These are phyloP conservation scores for Caradrina clavipalpis DNA, from an alignment of 2,888 invertebrate species.

Conservation along the genomic window DNA sequence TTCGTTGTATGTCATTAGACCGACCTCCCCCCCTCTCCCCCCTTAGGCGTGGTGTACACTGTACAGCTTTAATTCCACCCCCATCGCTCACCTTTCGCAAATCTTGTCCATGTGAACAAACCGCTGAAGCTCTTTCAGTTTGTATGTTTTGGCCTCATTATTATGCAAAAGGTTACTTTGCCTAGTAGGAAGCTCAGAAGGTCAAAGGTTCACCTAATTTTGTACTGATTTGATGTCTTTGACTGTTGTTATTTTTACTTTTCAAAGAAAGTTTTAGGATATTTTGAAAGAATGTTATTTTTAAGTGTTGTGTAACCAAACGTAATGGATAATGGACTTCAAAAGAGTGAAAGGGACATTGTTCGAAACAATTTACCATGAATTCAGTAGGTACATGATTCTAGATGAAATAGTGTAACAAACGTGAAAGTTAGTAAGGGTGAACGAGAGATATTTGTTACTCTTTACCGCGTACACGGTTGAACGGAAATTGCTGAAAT, in stretches of 20 bases:
- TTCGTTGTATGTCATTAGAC: constrained; percentile 7
- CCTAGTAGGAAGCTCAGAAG: constrained; percentile 17
- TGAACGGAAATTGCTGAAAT: too few relatives aligned
- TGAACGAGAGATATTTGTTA: too few relatives aligned
- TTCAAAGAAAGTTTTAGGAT: too few relatives aligned
- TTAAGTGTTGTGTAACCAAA: too few relatives aligned
- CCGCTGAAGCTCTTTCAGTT: constrained; percentile 7
- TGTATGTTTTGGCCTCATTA: constrained; percentile 29
- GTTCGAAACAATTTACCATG: too few relatives aligned
- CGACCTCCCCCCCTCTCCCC: constrained; percentile 1
- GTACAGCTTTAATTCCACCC: neutral
- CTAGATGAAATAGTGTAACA: too few relatives aligned
- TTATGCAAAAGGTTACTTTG: constrained; percentile 51
- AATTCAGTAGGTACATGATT: too few relatives aligned
- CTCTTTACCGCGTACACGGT: too few relatives aligned
- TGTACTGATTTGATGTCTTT: neutral
- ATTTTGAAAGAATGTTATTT: too few relatives aligned
- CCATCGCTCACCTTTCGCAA: constrained; percentile 3
- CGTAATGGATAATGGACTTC: too few relatives aligned
- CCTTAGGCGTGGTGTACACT: constrained; percentile 17
- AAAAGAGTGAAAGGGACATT: too few relatives aligned
- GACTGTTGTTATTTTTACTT: neutral
- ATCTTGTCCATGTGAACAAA: constrained; percentile 12
- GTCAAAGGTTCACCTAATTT: constrained; percentile 26
- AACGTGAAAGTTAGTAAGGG: too few relatives aligned